Base-by-base conservation (phyloP, 1,140 invertebrate species). In the Anastatus disparis region DNA sequence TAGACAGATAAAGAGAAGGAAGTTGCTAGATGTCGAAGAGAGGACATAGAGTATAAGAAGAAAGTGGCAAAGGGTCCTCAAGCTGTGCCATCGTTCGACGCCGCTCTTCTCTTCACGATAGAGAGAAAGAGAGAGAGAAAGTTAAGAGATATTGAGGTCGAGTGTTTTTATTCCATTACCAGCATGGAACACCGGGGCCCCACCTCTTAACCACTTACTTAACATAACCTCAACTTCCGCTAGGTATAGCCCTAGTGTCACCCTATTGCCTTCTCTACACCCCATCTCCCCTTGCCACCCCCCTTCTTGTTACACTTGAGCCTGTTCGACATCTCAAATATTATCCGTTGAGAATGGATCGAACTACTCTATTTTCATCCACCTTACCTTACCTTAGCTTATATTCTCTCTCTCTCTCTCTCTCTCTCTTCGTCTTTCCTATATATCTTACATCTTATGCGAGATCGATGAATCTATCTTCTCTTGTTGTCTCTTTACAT, bases 151-250 rank as follows among this genome's bases (percentile, higher is more conserved):
- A 75, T 78, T 63, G 71, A 56, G 75, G 74, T 79, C 76, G 77
- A 81, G 79, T 81, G 80, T 81, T 81, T 81, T 81, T 81, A 81
- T 81, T 81, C 79, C 80, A 81, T 81, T 81, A 81, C 75, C 74
- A 52, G 71, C 40, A 15, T 20, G 6, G 62, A 59, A 66, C 31
- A 66, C 56, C 44, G 48, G 61, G 70, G 52, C 27, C 52, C 70
- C 69, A 74, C 75, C 78, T 80, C 79, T 78, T 80, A 81, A 79
- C 76, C 79, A 81, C 78, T 75, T 74, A 75, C 75, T 81, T 81
- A 81, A 81, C 77, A 75, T 72, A 77, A 78, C 74, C 75, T 77
- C 48, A 31, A 56, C 46, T 53, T 52, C 71, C 71, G 59, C 17
- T 29, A 29, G 40, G 4, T 27, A 29, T 42, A 66, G n/a, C n/a